Evolutionary conservation across 1,140 invertebrate genomes (phyloP).

Genomic region (Cherax quadricarinatus): DNA sequence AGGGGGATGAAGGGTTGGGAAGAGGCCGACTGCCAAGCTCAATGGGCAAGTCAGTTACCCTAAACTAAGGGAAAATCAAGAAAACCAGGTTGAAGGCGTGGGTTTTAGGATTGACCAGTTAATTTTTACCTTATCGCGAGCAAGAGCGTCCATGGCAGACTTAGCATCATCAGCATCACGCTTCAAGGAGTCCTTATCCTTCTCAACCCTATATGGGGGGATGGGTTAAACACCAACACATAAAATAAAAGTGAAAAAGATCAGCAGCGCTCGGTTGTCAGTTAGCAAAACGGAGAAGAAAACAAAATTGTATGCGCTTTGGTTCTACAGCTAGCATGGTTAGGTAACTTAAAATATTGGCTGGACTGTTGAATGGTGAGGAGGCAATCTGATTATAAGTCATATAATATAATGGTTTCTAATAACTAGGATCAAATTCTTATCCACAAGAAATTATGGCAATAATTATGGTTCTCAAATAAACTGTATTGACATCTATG

Average conservation of each 20-base stretch:
- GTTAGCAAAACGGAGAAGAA: conserved; percentile 18
- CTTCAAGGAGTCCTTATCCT: conserved; percentile 61
- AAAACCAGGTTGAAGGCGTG: conserved; percentile 6
- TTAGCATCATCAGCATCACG: conserved; percentile 58
- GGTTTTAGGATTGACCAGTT: not conserved
- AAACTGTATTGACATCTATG: not conserved
- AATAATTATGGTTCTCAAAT: not conserved
- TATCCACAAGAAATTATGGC: not conserved
- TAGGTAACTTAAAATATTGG: conserved; percentile 15
- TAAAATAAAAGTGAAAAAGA: conserved; percentile 9
- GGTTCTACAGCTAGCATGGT: conserved; percentile 22
- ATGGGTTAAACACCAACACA: conserved; percentile 23
- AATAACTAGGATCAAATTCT: not conserved
- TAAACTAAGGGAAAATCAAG: conserved; percentile 6
- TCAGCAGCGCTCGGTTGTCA: conserved; percentile 28
- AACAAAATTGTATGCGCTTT: not conserved
- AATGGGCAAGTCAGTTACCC: not conserved
- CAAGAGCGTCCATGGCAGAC: conserved; percentile 48
- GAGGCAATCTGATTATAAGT: not conserved
- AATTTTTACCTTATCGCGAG: conserved; percentile 57
- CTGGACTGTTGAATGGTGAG: not conserved
- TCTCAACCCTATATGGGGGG: conserved; percentile 50
- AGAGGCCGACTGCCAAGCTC: not conserved
- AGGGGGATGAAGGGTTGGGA: not conserved
- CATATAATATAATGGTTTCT: not conserved